These are phyloP conservation scores for Eilema depressum DNA, from an alignment of 2,888 invertebrate genomes.

Conservation along the genomic window DNA sequence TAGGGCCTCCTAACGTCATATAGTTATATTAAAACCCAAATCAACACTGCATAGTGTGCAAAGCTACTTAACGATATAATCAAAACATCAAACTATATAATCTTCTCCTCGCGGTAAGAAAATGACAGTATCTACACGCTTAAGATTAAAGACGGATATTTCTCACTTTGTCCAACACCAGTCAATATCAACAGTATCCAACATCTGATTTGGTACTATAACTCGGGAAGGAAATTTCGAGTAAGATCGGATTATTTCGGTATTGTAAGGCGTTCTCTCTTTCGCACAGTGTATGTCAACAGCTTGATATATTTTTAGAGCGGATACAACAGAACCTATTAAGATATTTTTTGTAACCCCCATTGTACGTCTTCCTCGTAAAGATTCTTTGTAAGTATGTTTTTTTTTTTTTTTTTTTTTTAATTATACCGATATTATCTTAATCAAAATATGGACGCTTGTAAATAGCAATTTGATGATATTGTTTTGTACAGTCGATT, in stretches of 20 bases:
- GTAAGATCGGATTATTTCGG: not conserved
- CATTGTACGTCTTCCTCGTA: no score
- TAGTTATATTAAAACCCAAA: not conserved
- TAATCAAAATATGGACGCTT: no score
- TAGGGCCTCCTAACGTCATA: no score
- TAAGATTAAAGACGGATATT: slow-evolving; percentile 19
- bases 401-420: no score
- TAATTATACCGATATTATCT: no score
- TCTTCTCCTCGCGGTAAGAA: slow-evolving; percentile 10
- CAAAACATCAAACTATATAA: slow-evolving; percentile 13
- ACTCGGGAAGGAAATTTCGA: not conserved
- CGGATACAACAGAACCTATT: not conserved
- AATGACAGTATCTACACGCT: slow-evolving; percentile 20
- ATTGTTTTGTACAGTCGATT: no score
- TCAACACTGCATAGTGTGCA: not conserved
- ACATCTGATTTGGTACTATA: not conserved
- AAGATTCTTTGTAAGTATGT: no score
- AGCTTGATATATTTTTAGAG: not conserved
- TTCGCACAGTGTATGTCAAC: not conserved
- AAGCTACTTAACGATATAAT: slow-evolving; percentile 10
- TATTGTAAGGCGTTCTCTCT: not conserved
- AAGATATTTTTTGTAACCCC: no score
- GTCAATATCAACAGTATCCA: not conserved
- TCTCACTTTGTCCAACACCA: slow-evolving; percentile 23
- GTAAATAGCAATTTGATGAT: no score